Percentiles rank a stretch among this genome's conserved stretches.
These are phyloP conservation scores for Periophthalmus modestus DNA, from an alignment of 2,113 vertebrate genomes.

Conservation along the genomic window DNA sequence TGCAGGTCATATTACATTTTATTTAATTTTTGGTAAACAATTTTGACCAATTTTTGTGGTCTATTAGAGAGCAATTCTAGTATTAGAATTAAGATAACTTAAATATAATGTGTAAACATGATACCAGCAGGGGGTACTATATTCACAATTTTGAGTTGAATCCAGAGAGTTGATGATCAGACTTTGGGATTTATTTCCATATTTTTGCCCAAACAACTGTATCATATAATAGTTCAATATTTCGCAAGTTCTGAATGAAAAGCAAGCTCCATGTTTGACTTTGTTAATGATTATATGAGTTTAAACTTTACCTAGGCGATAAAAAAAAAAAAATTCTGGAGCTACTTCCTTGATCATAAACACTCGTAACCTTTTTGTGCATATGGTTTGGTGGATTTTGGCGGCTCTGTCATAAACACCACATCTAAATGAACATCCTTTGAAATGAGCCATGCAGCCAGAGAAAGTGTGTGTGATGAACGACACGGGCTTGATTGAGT, in stretches of 20 bases:
- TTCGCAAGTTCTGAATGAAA: neutral
- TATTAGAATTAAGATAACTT: neutral
- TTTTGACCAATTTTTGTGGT: neutral
- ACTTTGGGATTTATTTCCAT: neutral
- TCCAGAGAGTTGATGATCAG: neutral
- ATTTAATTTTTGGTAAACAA: neutral
- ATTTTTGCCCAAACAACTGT: neutral
- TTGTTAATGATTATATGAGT: neutral
- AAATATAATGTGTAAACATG: neutral
- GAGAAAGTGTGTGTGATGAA: neutral
- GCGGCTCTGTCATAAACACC: neutral
- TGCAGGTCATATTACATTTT: no score
- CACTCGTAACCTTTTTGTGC: neutral
- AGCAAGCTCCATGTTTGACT: neutral
- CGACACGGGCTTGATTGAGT: neutral
- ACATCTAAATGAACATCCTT: neutral
- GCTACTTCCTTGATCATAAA: neutral
- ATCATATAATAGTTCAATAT: neutral
- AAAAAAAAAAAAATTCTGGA: no score
- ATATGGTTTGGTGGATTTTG: neutral
- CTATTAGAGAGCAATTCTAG: neutral
- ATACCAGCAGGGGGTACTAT: constrained; percentile 58
- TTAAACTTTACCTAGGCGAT: neutral
- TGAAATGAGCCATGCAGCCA: constrained; percentile 7
- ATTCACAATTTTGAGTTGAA: constrained; percentile 16